Base-by-base conservation (phyloP, 2,113 vertebrate genomes). In the Gopherus flavomarginatus region DNA sequence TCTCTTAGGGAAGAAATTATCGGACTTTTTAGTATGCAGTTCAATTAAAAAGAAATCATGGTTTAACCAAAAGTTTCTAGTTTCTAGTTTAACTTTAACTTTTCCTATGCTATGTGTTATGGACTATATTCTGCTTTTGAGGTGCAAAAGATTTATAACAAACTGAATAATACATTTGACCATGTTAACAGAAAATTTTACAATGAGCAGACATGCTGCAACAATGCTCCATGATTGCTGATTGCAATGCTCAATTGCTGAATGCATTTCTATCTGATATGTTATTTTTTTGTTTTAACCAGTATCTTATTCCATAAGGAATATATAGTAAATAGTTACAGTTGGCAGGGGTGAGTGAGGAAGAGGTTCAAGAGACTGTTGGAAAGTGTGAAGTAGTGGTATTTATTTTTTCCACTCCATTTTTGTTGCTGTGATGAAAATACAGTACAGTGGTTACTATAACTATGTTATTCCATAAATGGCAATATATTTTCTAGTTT, bases 141-240 rank as follows among this genome's bases (percentile, higher is more conserved):
- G 24, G 35, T 69, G 35, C 24, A 44, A 13, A 77, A 44, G 79
- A 38, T 79, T 31, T 85, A 44, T 9, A 22, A 19, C 75, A 62
- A 21, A 16, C 0, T 5, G 1, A 1, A 5, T 16, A 22, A 56
- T 22, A 13, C 5, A n/a, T 29, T 42, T 57, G 35, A 72, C 17
- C 35, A 22, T 72, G 35, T 72, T 24, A 19, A 0, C 0, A 1
- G 27, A 1, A 1, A 14, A 2, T 0, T 31, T 57, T 85, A 2
- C n/a, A 31, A 0, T 1, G 7, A 35, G 26, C 52, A 1, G 1
- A 14, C 2, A 0, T 1, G 10, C 17, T 65, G 3, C 42, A 52
- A 1, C 0, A 0, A 0, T 17, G 6, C 2, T 1, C 0, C 7
- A 0, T 1, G 3, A 11, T 6, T 3, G 0, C 50, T 50, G 50